Conservation (phyloP, 92 coral and sea anemone species). For the Epizoanthus ramosus region DNA sequence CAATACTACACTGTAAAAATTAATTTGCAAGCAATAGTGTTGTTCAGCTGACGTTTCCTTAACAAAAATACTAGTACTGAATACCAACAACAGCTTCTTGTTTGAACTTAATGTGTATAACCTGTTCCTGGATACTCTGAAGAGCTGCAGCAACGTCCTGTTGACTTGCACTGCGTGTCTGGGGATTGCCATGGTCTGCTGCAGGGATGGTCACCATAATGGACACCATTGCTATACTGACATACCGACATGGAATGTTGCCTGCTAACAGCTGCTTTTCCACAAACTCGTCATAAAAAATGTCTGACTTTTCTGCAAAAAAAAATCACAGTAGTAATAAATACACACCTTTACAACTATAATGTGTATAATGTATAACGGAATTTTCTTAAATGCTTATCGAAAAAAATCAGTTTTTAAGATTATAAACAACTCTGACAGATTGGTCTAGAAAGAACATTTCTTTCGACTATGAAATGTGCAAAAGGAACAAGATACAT, state of each 20-base stretch:
- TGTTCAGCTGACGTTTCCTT: too few relatives aligned
- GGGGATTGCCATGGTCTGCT: conserved; percentile 78
- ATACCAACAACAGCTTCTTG: too few relatives aligned
- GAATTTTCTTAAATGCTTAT: too few relatives aligned
- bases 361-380: too few relatives aligned
- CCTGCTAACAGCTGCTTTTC: conserved; percentile 98
- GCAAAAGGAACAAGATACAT: too few relatives aligned
- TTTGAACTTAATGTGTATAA: neutral
- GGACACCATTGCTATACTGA: conserved; percentile 70
- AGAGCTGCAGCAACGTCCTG: conserved; percentile 23
- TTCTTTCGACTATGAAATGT: too few relatives aligned
- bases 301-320: conserved; percentile 78
- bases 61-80: too few relatives aligned
- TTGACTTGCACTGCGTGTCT: conserved; percentile 42
- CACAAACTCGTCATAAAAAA: conserved; percentile 95
- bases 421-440: too few relatives aligned
- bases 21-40: too few relatives aligned
- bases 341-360: neutral
- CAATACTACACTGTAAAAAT: too few relatives aligned
- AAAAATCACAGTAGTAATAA: neutral
- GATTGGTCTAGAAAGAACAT: too few relatives aligned
- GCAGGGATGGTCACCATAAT: conserved; percentile 69
- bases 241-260: conserved; percentile 72
- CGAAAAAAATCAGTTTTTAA: too few relatives aligned
- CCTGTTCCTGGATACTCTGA: conserved; percentile 65